Conservation (phyloP, 2,113 vertebrate genomes). For the Sciurus niger region DNA sequence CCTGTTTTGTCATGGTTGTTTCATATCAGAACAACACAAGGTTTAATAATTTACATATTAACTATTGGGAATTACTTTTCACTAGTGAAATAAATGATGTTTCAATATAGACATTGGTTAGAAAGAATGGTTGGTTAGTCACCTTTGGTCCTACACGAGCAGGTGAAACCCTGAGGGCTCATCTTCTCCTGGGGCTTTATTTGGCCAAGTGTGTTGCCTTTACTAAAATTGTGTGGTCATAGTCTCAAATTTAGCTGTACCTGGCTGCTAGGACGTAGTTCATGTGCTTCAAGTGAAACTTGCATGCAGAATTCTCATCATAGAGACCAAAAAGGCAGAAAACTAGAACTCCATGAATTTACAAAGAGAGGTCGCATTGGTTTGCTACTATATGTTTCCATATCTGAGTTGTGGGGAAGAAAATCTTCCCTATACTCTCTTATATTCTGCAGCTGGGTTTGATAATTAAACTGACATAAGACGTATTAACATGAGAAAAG, state of each 20-base stretch:
- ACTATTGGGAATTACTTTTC: conserved; percentile 62
- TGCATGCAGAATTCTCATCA: conserved; percentile 34
- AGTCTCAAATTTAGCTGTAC: background rate
- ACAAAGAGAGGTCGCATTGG: background rate
- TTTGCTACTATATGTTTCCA: conserved; percentile 10
- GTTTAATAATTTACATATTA: conserved; percentile 60
- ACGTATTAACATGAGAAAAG: background rate
- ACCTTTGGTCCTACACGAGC: background rate
- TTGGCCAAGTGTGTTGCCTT: background rate
- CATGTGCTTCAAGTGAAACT: background rate
- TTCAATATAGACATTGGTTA: background rate
- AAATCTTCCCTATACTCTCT: background rate
- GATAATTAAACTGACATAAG: background rate
- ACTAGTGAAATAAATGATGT: conserved; percentile 30
- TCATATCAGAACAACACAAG: conserved; percentile 34
- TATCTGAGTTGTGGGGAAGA: background rate
- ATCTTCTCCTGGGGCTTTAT: background rate
- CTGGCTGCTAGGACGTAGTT: background rate
- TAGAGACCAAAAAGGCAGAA: background rate
- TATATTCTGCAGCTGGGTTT: background rate
- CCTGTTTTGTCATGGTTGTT: conserved; percentile 60
- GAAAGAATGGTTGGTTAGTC: background rate
- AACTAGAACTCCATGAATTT: conserved; percentile 18
- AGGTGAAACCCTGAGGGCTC: background rate
- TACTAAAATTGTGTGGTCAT: background rate